phyloP scores from a whole-genome alignment of 1,140 invertebrate species.

The Drosophila varians region DNA sequence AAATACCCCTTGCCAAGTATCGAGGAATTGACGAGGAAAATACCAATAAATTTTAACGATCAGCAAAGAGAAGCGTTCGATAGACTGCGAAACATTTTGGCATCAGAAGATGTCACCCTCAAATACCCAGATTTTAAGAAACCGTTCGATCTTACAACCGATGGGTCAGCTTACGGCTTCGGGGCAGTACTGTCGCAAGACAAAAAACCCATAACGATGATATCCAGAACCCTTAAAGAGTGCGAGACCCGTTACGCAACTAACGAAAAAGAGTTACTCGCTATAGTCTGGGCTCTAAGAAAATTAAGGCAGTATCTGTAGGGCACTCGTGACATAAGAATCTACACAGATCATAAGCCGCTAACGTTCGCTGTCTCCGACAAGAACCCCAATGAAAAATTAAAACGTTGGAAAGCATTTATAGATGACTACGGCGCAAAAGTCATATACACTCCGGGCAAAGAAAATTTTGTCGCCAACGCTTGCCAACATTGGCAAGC shows the following conservation, averaged over 20 bases:
- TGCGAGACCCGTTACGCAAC: background rate
- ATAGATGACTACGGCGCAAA: slow-evolving; percentile 1
- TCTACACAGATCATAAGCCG: background rate
- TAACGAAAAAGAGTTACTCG: background rate
- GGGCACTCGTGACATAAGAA: background rate
- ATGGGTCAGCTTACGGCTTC: slow-evolving; percentile 1
- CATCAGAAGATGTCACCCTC: slow-evolving; percentile 3
- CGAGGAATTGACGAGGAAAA: too few species aligned
- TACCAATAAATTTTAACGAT: too few species aligned
- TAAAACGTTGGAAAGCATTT: background rate
- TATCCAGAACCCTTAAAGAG: background rate
- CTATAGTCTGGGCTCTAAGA: background rate
- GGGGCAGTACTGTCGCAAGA: background rate
- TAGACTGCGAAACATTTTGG: background rate
- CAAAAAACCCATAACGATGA: background rate
- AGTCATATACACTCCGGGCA: background rate
- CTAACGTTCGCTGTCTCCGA: background rate
- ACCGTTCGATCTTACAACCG: slow-evolving; percentile 1
- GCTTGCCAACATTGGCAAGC: background rate
- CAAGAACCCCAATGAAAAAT: background rate
- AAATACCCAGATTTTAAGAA: slow-evolving; percentile 4
- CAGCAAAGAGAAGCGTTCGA: too few species aligned
- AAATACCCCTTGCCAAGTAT: too few species aligned
- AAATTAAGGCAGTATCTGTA: background rate
- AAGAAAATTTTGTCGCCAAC: too few species aligned